Evolutionary conservation across 2,113 vertebrate genomes (phyloP).

Genomic region (Psophia crepitans): DNA sequence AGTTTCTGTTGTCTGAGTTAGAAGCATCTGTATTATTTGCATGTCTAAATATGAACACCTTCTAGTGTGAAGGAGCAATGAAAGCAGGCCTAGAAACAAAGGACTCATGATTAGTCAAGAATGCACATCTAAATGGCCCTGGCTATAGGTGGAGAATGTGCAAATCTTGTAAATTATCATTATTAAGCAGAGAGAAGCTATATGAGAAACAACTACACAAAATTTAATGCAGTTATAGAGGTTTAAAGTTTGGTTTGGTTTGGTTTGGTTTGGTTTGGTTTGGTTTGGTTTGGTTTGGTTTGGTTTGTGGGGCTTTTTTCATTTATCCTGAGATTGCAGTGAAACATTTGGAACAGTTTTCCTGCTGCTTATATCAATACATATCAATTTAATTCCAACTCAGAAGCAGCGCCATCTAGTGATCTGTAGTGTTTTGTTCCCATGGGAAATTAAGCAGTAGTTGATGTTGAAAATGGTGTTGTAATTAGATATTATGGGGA

Average conservation of each 20-base stretch:
- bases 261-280: not conserved
- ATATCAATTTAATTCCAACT: not conserved
- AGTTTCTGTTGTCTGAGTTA: not conserved
- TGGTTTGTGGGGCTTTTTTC: no score
- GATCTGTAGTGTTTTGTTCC: not conserved
- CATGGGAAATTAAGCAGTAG: not conserved
- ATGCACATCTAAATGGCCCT: not conserved
- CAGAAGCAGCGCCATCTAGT: conserved; percentile 62
- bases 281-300: not conserved
- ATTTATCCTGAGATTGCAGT: not conserved
- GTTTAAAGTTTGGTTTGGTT: not conserved
- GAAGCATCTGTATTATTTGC: not conserved
- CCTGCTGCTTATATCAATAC: not conserved
- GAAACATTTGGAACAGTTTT: not conserved
- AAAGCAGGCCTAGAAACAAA: not conserved
- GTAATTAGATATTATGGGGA: not conserved
- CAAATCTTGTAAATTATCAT: not conserved
- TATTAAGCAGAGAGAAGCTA: not conserved
- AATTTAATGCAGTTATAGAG: not conserved
- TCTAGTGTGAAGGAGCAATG: not conserved
- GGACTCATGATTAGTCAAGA: not conserved
- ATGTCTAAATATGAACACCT: not conserved
- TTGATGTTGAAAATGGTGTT: not conserved
- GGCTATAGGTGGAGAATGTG: not conserved
- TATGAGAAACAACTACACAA: not conserved